These are phyloP conservation scores for Sphaerodactylus townsendi DNA, from an alignment of 2,113 vertebrate species.

Conservation along the genomic window DNA sequence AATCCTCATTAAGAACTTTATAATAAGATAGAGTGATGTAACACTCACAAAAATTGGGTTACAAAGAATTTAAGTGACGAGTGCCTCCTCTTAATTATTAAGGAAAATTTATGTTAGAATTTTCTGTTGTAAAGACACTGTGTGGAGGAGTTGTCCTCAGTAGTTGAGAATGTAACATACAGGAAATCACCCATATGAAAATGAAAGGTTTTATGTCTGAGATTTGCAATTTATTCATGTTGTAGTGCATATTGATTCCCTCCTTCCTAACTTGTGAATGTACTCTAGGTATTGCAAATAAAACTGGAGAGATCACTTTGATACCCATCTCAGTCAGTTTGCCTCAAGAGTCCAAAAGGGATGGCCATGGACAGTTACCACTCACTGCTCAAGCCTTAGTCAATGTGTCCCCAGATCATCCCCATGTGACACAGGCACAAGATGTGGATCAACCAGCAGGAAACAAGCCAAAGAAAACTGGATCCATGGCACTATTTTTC, in stretches of 20 bases:
- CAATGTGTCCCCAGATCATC: slow-evolving; percentile 71
- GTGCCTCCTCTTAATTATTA: background rate
- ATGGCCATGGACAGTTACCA: slow-evolving; percentile 45
- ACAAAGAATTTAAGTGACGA: background rate
- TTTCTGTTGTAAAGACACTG: background rate
- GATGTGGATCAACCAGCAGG: slow-evolving; percentile 52
- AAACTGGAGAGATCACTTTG: slow-evolving; percentile 80
- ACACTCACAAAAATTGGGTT: background rate
- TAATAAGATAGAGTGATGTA: too few relatives aligned
- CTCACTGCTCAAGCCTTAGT: slow-evolving; percentile 81
- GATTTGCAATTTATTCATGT: background rate
- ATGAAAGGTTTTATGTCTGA: background rate
- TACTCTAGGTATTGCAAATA: slow-evolving; percentile 77
- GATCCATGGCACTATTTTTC: slow-evolving; percentile 95
- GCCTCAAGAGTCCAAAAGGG: slow-evolving; percentile 69
- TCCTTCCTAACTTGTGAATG: background rate
- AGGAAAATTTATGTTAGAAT: background rate
- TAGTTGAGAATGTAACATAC: background rate
- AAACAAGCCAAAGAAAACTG: slow-evolving; percentile 83
- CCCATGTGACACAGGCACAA: slow-evolving; percentile 41
- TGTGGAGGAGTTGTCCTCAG: background rate
- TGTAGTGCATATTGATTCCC: background rate
- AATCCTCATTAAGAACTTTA: too few relatives aligned
- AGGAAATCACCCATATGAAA: background rate
- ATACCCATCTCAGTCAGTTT: slow-evolving; percentile 80